Base-by-base conservation (phyloP, 2,888 invertebrate genomes). In the Subacronicta megacephala region DNA sequence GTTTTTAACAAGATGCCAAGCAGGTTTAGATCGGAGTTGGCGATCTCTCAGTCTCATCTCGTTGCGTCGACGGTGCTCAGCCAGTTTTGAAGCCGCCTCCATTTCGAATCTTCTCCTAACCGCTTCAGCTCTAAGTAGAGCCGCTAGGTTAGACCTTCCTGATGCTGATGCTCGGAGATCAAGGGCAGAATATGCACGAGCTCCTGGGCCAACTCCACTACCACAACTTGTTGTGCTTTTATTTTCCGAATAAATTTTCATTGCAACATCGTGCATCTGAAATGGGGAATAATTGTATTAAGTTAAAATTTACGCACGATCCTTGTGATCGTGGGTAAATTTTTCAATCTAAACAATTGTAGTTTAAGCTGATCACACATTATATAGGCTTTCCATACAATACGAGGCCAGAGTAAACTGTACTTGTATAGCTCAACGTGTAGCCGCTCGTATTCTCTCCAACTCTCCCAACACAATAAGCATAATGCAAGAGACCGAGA, bases 1-100 rank as follows among this genome's bases (percentile, higher is more conserved):
- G 81, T 95, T 95, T 72, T 94, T 95, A 16, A 96, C 90, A 29
- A 96, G 92, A 83, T 95, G 95, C 96, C 96, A 97, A n/a, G 96
- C 96, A 1, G 96, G 96, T 76, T 95, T 96, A 18, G 91, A 87
- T 15, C 96, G 90, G 42, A 96, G 89, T 38, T 96, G 78, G 37
- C 95, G 95, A 75, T 96, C 96, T 23, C 95, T 89, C 76, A 95
- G 91, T 55, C 95, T 93, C 44, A 95, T 88, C 76, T 96, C 96
- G 51, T 95, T 93, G 68, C 95, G 92, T 12, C 95, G 85, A 18
- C 95, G 94, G 44, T 95, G 95, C 62, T 96, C 96, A 15, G 95
- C 95, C 49, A 96, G 79, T 66, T 92, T 91, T 42, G 91, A 90
- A 7, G 95, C 93, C 60, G 96, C 95, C 64, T 96, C 96, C 66